Base-by-base conservation (phyloP, 2,888 invertebrate genomes). In the Dermolepida albohirtum region DNA sequence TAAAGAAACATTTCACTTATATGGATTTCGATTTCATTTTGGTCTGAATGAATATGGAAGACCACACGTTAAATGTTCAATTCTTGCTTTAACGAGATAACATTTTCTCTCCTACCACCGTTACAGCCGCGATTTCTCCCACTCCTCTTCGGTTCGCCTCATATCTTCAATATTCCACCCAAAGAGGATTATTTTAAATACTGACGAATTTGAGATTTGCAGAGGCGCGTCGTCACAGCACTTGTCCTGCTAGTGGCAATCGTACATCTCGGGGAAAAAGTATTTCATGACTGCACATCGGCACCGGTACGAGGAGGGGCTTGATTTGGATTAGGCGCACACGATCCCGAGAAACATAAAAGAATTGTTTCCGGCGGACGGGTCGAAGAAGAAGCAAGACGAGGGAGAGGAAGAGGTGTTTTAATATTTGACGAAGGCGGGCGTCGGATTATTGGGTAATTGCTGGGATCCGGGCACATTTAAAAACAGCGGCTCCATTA, bases 401-500 rank as follows among this genome's bases (percentile, higher is more conserved):
- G 22, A 41, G 10, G 5, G 34, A 34, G 34, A 34, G 34, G 34
- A 6, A 34, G 55, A 55, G 22, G 55, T 41, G 55, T 55, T 55
- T 55, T 55, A 55, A 55, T 55, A 55, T 55, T 55, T 55, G 55
- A 55, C 55, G 55, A 55, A 41, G 41, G 40, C 41, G 55, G 55
- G 55, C 55, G 55, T 55, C 41, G 41, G 55, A 55, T 55, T 55
- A 55, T 55, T 55, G 55, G 55, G 55, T 55, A 55, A 55, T 55
- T 55, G 55, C 41, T 55, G 40, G 16, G 55, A 55, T 55, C 41
- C 55, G 41, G 41, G 41, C 40, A 41, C 17, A 41, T 22, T 22
- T 10, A 17, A 55, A 55, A 22, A 55, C 41, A n/a, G n/a, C n/a
- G n/a, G n/a, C 17, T 41, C 22, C 43, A 22, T 55, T 55, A 55